Percentiles rank a stretch among this genome's conserved stretches.
Evolutionary conservation across 2,113 vertebrate species (phyloP).

Genomic region (Burhinus bistriatus): DNA sequence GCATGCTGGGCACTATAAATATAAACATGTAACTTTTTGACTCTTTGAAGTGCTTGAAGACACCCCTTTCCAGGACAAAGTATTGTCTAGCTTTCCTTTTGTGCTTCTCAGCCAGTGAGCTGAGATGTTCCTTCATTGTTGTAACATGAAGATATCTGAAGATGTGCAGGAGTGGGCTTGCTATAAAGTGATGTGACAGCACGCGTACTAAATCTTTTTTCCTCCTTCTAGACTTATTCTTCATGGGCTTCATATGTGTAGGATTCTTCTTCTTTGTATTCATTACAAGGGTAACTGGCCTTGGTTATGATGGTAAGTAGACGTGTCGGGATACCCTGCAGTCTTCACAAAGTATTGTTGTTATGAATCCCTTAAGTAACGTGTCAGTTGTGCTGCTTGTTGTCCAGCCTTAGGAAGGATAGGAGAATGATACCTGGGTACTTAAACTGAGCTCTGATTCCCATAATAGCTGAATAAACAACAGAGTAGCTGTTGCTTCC

Average conservation of each 20-base stretch:
- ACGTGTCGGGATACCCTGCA: not conserved
- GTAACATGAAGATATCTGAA: not conserved
- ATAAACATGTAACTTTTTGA: not conserved
- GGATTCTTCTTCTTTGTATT: conserved; percentile 86
- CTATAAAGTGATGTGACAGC: not conserved
- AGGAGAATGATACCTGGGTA: not conserved
- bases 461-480: not conserved
- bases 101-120: not conserved
- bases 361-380: not conserved
- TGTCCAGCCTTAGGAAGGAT: not conserved
- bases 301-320: conserved; percentile 84
- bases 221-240: conserved; percentile 83
- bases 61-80: not conserved
- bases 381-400: not conserved
- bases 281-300: conserved; percentile 75
- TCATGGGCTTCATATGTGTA: conserved; percentile 85
- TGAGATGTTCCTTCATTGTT: not conserved
- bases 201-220: not conserved
- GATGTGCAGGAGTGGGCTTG: not conserved
- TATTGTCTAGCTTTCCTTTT: not conserved
- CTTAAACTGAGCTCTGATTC: not conserved
- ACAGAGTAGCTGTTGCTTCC: not conserved
- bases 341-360: not conserved
- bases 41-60: not conserved
- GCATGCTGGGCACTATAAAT: not conserved